Evolutionary conservation across 2,113 vertebrate genomes (phyloP), one percentile per base, ranked within the genome.

Genomic region (Cromileptes altivelis): DNA sequence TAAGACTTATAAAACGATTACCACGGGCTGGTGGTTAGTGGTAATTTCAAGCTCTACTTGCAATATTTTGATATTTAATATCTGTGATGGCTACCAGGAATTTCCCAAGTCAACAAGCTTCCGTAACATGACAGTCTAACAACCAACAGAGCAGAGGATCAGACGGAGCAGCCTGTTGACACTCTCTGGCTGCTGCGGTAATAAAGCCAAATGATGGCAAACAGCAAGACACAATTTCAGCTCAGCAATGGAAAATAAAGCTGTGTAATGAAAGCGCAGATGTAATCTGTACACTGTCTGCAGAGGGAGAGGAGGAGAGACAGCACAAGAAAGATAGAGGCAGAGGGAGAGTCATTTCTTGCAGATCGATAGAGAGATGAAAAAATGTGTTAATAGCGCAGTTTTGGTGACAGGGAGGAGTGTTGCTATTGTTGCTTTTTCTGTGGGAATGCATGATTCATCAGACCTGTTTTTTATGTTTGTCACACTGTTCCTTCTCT

Each of bases 181-280:
- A 55, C 61, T 79, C 65, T 78, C 58, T 77, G 78, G 63, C 90
- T 90, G 85, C 80, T 70, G 21, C 23, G 25, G 76, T 86, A 91
- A 92, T 91, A 85, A 91, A 90, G 75, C 85, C 58, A 15, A 87
- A 87, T 84, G 81, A 89, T 82, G 86, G 86, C 88, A 73, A 86
- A 85, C 90, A 88, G 92, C 87, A 75, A 85, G 91, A 85, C 81
- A 86, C 88, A 87, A 88, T 89, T 83, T 81, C 60, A 86, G 75
- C 85, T 61, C 82, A 60, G 75, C 69, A 7, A 82, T 64, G 81
- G 85, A 87, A 83, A 92, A 91, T 91, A 88, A 90, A 91, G 91
- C 82, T 81, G 82, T 84, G 85, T 90, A 84, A 90, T 91, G 86
- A 91, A 85, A 91, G 78, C 71, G 40, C 86, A 80, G 88, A 89